A percentile compares a stretch with the other conserved stretches of the same genome.
Conservation (phyloP, 2,797 vertebrate species). For the Odontamblyopus rebecca region DNA sequence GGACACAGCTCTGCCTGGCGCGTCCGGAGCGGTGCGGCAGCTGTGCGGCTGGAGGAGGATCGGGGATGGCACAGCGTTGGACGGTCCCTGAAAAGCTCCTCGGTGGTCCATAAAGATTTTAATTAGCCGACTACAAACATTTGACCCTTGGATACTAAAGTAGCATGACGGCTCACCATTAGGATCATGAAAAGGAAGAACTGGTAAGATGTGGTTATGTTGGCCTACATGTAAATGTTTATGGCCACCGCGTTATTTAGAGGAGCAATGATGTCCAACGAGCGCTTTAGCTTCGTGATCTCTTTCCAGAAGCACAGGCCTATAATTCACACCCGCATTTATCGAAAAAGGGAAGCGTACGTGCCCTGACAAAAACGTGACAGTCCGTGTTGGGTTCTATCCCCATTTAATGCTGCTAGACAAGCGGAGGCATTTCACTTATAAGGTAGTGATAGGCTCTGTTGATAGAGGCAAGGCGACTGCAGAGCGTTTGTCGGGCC, state of each 20-base stretch:
- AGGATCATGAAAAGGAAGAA: slow-evolving; percentile 63
- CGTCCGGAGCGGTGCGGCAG: slow-evolving; percentile 60
- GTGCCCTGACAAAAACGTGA: neutral
- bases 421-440: slow-evolving; percentile 30
- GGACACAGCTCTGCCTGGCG: slow-evolving; percentile 38
- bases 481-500: slow-evolving; percentile 54
- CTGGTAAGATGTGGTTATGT: slow-evolving; percentile 64
- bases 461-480: slow-evolving; percentile 47
- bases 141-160: slow-evolving; percentile 37
- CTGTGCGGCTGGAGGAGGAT: slow-evolving; percentile 48
- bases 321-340: neutral
- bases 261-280: slow-evolving; percentile 8
- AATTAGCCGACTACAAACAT: slow-evolving; percentile 50
- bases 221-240: neutral
- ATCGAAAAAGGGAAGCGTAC: slow-evolving; percentile 6
- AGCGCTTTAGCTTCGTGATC: slow-evolving; percentile 9
- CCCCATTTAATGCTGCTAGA: slow-evolving; percentile 38
- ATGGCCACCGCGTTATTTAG: neutral
- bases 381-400: slow-evolving; percentile 3
- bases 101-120: slow-evolving; percentile 43
- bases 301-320: slow-evolving; percentile 10
- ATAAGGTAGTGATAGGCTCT: slow-evolving; percentile 33
- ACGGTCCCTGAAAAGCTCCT: slow-evolving; percentile 39
- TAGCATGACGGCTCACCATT: slow-evolving; percentile 28
- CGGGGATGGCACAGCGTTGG: slow-evolving; percentile 61